Base-by-base conservation (phyloP, 2,797 vertebrate species). In the Phrynocephalus forsythii region DNA sequence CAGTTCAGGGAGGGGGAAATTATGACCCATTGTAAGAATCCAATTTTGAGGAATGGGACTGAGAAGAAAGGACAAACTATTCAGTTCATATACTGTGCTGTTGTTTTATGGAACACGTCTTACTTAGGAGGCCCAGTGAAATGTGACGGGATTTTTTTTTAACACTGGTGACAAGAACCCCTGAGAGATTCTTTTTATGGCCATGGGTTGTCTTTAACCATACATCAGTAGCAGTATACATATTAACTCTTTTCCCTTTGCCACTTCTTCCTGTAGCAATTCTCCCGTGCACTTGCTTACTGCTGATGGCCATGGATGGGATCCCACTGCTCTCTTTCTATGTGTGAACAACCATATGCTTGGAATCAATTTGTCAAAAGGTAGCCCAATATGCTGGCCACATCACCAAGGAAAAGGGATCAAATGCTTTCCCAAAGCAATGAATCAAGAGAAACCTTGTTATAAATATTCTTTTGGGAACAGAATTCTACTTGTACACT, bases 381-480 rank as follows among this genome's bases (percentile, higher is more conserved):
- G 73, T 87, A 88, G 89, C 82, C 52, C 90, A 67, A 85, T 52
- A 48, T 88, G 81, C 56, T 71, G 87, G 38, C 80, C 10, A 69
- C 85, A 84, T 84, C 60, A 67, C 52, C 78, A 85, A 84, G 67
- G 60, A 85, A 82, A 92, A 92, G 90, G 91, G 92, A 91, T 88
- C 78, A 91, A 93, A 94, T 92, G 88, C 20, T 82, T 83, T 84
- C 91, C 84, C 91, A 89, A 93, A 92, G 92, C 8, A 78, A 88
- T 86, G 91, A 52, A 24, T 26, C 88, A 83, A 86, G 48, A 68
- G 73, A 80, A 67, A 38, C 22, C 71, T 60, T 87, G 60, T 67
- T 89, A 87, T 92, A 91, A 94, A 91, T 88, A 90, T 73, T 88
- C 88, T 92, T 81, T 52, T 91, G 90, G 88, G 88, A 93, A 88